A percentile compares a stretch with the other conserved stretches of the same genome.
These are phyloP conservation scores for Alviniconcha strummeri DNA, from an alignment of 2,888 invertebrate genomes.

Conservation along the genomic window DNA sequence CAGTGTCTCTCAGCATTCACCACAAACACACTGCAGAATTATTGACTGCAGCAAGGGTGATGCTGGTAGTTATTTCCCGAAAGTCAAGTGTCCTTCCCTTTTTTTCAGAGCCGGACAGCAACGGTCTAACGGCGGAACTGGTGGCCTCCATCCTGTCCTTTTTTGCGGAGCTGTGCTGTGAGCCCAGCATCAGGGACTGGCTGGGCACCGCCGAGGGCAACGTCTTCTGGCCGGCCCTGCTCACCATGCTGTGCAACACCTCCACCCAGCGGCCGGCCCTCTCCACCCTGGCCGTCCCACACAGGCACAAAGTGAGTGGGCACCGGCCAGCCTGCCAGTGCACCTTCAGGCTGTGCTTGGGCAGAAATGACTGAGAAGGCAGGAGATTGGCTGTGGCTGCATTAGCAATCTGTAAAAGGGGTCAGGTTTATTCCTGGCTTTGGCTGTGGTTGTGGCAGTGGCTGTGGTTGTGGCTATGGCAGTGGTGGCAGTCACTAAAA, in stretches of 20 bases:
- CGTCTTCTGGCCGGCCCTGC: constrained; percentile 89
- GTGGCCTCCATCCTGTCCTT: constrained; percentile 80
- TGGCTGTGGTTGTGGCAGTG: neutral
- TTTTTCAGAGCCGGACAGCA: constrained; percentile 35
- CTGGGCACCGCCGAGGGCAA: constrained; percentile 86
- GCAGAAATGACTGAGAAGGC: too few species aligned
- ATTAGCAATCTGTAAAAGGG: too few species aligned
- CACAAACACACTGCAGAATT: too few species aligned
- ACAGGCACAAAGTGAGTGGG: constrained; percentile 10
- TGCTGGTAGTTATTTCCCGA: too few species aligned
- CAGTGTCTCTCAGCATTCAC: too few species aligned
- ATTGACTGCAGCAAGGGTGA: too few species aligned
- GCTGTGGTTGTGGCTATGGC: neutral
- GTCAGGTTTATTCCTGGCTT: too few species aligned
- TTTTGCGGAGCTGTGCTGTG: constrained; percentile 86
- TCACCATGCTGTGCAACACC: constrained; percentile 78
- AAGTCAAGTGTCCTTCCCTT: neutral
- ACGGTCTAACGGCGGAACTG: constrained; percentile 62
- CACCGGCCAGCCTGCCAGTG: too few species aligned
- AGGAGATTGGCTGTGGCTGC: too few species aligned
- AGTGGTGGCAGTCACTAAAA: neutral
- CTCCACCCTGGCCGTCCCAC: neutral
- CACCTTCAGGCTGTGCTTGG: too few species aligned
- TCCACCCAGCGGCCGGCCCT: constrained; percentile 50
- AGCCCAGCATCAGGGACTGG: constrained; percentile 88